These are phyloP conservation scores for Carabus problematicus DNA, from an alignment of 2,888 invertebrate genomes.

Conservation along the genomic window DNA sequence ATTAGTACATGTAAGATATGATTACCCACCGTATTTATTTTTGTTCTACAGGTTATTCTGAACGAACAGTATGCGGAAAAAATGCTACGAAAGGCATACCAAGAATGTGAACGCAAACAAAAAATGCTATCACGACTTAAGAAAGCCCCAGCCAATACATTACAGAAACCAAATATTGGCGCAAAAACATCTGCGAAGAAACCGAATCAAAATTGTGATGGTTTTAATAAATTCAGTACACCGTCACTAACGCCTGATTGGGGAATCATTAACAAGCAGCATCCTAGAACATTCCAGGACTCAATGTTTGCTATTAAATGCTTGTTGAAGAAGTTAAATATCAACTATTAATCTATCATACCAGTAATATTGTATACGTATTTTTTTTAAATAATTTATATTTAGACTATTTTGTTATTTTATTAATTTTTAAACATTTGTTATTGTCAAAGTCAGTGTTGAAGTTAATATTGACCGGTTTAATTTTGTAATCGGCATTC, in stretches of 20 bases:
- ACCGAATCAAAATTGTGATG: not conserved
- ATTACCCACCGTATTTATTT: too few relatives aligned
- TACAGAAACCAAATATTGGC: conserved; percentile 43
- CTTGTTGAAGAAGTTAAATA: conserved; percentile 43
- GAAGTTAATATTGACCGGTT: too few relatives aligned
- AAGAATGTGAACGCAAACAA: conserved; percentile 51
- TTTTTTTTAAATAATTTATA: too few relatives aligned
- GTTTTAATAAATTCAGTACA: too few relatives aligned
- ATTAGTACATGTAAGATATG: too few relatives aligned
- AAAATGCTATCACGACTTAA: conserved; percentile 50
- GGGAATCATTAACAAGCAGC: conserved; percentile 53
- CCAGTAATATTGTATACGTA: too few relatives aligned
- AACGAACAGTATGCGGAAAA: conserved; percentile 37
- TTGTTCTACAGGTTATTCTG: conserved; percentile 16
- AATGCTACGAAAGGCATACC: conserved; percentile 51
- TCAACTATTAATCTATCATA: too few relatives aligned
- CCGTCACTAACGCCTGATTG: conserved; percentile 54
- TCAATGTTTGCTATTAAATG: conserved; percentile 52
- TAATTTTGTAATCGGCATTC: too few relatives aligned
- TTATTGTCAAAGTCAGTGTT: too few relatives aligned
- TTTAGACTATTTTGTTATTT: too few relatives aligned
- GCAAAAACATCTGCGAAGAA: not conserved
- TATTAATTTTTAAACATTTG: too few relatives aligned
- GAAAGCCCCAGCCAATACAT: conserved; percentile 43
- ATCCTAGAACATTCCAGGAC: conserved; percentile 54